Conservation (phyloP, 2,113 vertebrate species). For the Phycodurus eques region DNA sequence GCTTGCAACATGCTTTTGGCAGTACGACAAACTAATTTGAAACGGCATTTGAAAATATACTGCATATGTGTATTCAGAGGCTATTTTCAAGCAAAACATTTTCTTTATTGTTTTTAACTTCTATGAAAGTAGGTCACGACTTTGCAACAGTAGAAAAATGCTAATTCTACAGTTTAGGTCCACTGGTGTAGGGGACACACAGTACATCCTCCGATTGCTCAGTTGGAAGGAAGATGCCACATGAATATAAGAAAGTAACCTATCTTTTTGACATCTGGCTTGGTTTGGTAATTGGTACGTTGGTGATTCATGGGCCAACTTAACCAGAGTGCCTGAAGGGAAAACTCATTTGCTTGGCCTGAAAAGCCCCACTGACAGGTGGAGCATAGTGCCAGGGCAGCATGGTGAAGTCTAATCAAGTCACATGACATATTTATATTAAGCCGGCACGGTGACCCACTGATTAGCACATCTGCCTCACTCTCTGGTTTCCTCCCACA, state of each 20-base stretch:
- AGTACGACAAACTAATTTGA: too few species aligned
- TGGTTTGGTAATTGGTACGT: neutral
- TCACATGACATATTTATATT: slow-evolving; percentile 23
- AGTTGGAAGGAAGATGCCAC: slow-evolving; percentile 34
- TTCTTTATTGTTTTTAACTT: too few species aligned
- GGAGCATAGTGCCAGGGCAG: slow-evolving; percentile 47
- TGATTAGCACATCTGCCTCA: too few species aligned
- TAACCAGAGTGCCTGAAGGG: slow-evolving; percentile 43
- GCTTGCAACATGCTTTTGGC: too few species aligned
- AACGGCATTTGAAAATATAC: too few species aligned
- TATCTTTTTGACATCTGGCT: neutral
- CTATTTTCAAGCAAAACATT: too few species aligned
- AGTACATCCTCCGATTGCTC: slow-evolving; percentile 24
- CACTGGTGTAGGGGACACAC: slow-evolving; percentile 25
- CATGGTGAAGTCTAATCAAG: slow-evolving; percentile 50
- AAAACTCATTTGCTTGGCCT: slow-evolving; percentile 44
- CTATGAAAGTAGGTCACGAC: too few species aligned
- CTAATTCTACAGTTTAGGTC: slow-evolving; percentile 3
- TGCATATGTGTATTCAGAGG: too few species aligned
- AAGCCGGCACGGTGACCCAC: too few species aligned
- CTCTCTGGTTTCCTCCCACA: too few species aligned
- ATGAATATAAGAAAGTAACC: slow-evolving; percentile 15
- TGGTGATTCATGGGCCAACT: slow-evolving; percentile 40
- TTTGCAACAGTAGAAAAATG: too few species aligned
- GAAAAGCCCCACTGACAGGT: slow-evolving; percentile 51